These are phyloP conservation scores for Chamaea fasciata DNA, from an alignment of 2,113 vertebrate genomes.

Conservation along the genomic window DNA sequence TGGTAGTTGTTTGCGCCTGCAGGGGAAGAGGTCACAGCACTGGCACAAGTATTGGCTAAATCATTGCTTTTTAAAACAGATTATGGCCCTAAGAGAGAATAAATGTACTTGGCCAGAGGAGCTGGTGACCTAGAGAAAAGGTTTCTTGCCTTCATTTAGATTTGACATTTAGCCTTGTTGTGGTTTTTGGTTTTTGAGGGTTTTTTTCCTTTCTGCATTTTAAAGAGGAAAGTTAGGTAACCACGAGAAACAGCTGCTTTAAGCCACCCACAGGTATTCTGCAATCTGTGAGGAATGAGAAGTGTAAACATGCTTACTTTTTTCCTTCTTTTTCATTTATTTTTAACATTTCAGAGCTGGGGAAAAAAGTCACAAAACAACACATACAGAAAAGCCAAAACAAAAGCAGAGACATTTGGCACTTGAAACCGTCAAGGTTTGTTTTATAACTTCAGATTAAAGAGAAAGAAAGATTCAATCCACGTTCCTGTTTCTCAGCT, in stretches of 20 bases:
- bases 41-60: not conserved
- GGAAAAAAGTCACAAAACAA: not conserved
- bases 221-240: not conserved
- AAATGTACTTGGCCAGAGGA: not conserved
- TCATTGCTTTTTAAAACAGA: not conserved
- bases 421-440: not conserved
- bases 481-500: not conserved
- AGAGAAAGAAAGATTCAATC: not conserved
- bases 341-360: not conserved
- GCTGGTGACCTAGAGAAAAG: not conserved
- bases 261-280: not conserved
- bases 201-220: not conserved
- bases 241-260: conserved; percentile 1
- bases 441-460: not conserved
- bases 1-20: not conserved
- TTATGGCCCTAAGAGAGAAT: not conserved
- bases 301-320: not conserved
- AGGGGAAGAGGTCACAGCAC: not conserved
- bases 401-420: not conserved
- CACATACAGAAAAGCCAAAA: not conserved
- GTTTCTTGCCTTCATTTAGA: not conserved
- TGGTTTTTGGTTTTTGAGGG: not conserved
- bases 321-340: not conserved
- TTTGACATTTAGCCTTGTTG: not conserved
- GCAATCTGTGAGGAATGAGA: not conserved